Conservation (phyloP, 1,140 invertebrate genomes). For the Trialeurodes vaporariorum region DNA sequence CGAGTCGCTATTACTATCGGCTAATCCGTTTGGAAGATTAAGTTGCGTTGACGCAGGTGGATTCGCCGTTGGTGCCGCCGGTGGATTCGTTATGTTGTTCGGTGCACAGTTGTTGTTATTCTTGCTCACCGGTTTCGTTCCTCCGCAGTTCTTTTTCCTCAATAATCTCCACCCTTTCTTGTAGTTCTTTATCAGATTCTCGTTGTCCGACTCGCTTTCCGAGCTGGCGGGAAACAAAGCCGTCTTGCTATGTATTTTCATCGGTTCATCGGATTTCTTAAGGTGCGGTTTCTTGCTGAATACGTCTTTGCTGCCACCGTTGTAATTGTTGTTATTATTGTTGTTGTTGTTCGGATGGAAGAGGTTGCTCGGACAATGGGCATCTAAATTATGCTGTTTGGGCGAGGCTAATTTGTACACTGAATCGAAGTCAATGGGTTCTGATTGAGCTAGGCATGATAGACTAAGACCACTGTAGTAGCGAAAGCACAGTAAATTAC, state of each 20-base stretch:
- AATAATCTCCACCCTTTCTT: conserved; percentile 25
- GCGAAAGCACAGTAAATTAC: conserved; percentile 38
- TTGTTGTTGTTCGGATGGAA: neutral
- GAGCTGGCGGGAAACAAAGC: conserved; percentile 18
- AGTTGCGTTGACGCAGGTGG: conserved; percentile 2
- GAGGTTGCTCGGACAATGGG: neutral
- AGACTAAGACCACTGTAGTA: conserved; percentile 38
- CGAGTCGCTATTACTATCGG: conserved; percentile 17
- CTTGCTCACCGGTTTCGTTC: too few species aligned
- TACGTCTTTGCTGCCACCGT: conserved; percentile 15
- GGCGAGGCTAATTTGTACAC: conserved; percentile 22
- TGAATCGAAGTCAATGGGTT: conserved; percentile 33
- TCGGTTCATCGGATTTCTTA: conserved; percentile 15
- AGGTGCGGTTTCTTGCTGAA: neutral
- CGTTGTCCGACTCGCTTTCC: conserved; percentile 29
- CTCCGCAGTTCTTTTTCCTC: conserved; percentile 22
- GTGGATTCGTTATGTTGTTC: conserved; percentile 6
- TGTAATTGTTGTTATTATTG: neutral
- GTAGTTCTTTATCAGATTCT: conserved; percentile 17
- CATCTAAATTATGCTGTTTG: conserved; percentile 15
- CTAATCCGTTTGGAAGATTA: neutral
- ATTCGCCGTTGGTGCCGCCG: too few species aligned
- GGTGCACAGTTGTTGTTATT: too few species aligned
- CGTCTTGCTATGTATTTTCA: conserved; percentile 4
- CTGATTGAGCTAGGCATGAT: conserved; percentile 37